Base-by-base conservation (phyloP, 2,113 vertebrate species). In the Ellobius talpinus region DNA sequence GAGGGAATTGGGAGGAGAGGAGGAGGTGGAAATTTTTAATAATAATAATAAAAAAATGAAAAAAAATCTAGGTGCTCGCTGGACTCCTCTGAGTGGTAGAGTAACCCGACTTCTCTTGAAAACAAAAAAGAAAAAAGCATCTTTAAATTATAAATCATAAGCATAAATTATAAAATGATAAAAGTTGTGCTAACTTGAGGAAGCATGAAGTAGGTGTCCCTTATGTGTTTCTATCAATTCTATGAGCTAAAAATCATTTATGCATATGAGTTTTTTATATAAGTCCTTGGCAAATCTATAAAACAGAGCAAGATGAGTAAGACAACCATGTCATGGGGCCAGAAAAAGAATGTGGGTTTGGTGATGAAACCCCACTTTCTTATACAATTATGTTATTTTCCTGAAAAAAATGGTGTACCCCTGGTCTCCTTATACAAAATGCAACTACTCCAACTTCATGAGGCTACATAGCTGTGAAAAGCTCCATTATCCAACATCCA, bases 221-320 rank as follows among this genome's bases (percentile, higher is more conserved):
- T 72, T 77, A 52, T 55, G 58, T 26, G 39, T 65, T 96, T 96
- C 45, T 76, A 81, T 96, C 95, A 90, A 95, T 91, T 36, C 79
- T 93, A 65, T 26, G 85, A 61, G 23, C 12, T 74, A 87, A 87
- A 76, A 89, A 90, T 45, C 36, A 70, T 76, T 84, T 33, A 55
- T 73, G 29, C 23, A 79, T 77, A 23, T 90, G 52, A 94, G 29
- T 3, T 95, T 84, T 96, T 82, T 50, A 73, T 77, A 36, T 47
- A 93, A 95, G 24, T 52, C 3, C 17, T 50, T 50, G 58, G 66
- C 2, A 55, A 94, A 94, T 92, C 0, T 86, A 1, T 61, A 78
- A 45, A 55, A 65, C 86, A 39, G 10, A 78, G 19, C 63, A 55
- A 91, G 66, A 87, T 5, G 8, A 73, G 19, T 68, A 47, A 91